Evolutionary conservation across 2,888 invertebrate species (phyloP), one percentile per base, ranked within the genome.

Genomic region (Physocephala rufipes): DNA sequence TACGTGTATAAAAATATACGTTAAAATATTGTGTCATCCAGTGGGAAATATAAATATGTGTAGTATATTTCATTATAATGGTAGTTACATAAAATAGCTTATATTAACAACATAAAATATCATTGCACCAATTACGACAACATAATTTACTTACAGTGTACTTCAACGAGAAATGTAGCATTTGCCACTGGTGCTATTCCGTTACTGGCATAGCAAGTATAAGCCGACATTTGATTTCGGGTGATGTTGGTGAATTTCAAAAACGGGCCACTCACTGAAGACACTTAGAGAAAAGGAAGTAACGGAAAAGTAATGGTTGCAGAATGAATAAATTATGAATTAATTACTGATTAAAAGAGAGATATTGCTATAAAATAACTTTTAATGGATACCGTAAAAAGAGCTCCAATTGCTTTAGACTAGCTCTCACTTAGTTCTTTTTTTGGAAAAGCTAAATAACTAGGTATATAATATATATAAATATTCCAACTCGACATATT

Each of bases 141-240:
- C 36, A 36, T 36, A 36, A 7, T 36, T 19, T 82, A 90, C 94
- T 93, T 86, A 96, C 97, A 97, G 81, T 95, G 93, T 12, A 97
- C 94, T 86, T 95, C 93, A n/a, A 97, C 90, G 70, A 90, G 89
- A 76, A 93, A 95, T 16, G 91, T 92, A 82, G 93, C 92, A 83
- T 91, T 93, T 28, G 92, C 92, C 26, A 92, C 88, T 0, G 96
- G 96, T 53, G 93, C 91, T 80, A 97, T 91, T 1, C 95, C 96
- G 83, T 97, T 97, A 84, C 91, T 90, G 19, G 94, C 94, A 65
- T 90, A 88, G 80, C 93, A 93, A 74, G 89, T 88, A 81, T 93
- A 93, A n/a, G 88, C 88, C 47, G 92, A 92, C 91, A 91, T 92
- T 81, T 93, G 91, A 71, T 89, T 89, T 71, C 93, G 87, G 76